phyloP scores from a whole-genome alignment of 1,140 invertebrate species.

The Panagrolaimus sp. region DNA sequence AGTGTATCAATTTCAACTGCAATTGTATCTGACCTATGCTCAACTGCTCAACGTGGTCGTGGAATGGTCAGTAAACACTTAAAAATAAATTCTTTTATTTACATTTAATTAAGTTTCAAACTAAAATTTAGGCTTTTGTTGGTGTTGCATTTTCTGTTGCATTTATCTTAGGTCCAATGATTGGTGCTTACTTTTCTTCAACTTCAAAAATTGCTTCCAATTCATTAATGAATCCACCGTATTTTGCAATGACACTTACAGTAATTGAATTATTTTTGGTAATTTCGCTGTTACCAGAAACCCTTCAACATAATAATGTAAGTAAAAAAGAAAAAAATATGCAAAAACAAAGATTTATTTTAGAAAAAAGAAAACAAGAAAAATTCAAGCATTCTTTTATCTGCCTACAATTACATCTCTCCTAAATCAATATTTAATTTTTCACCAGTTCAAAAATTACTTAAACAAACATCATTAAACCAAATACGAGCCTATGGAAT shows the following conservation, averaged over 20 bases:
- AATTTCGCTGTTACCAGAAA: slow-evolving; percentile 74
- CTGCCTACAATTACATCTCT: slow-evolving; percentile 67
- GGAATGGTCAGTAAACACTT: slow-evolving; percentile 74
- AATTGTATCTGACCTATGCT: slow-evolving; percentile 85
- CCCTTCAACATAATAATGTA: slow-evolving; percentile 63
- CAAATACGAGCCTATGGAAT: slow-evolving; percentile 72
- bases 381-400: slow-evolving; percentile 12
- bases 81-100: background rate
- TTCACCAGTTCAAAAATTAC: slow-evolving; percentile 60
- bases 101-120: background rate
- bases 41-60: slow-evolving; percentile 73
- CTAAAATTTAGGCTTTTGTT: slow-evolving; percentile 73
- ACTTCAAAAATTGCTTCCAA: slow-evolving; percentile 61
- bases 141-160: slow-evolving; percentile 94
- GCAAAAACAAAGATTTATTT: no score
- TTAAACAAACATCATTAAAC: slow-evolving; percentile 57
- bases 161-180: slow-evolving; percentile 88
- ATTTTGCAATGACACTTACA: slow-evolving; percentile 76
- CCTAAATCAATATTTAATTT: slow-evolving; percentile 69
- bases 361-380: background rate
- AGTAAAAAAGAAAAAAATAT: background rate
- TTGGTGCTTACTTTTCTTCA: slow-evolving; percentile 82
- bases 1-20: slow-evolving; percentile 92
- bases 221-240: slow-evolving; percentile 78
- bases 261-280: slow-evolving; percentile 75